phyloP scores from a whole-genome alignment of 2,797 vertebrate species.

The Phataginus tricuspis region DNA sequence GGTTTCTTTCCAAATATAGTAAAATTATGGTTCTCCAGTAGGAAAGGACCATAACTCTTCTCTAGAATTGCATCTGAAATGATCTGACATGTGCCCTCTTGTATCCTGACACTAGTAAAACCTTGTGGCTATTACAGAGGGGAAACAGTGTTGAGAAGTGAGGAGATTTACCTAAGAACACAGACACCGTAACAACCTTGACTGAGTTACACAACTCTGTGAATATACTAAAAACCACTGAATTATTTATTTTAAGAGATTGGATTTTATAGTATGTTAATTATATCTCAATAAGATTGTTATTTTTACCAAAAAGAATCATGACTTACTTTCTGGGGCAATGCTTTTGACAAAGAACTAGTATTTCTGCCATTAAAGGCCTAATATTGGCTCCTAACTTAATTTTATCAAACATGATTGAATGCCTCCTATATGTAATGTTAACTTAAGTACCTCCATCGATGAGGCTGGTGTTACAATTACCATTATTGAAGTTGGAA shows the following conservation, averaged over 20 bases:
- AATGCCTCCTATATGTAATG: neutral
- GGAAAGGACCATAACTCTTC: neutral
- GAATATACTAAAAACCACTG: too few species aligned
- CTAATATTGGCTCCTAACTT: neutral
- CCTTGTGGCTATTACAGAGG: neutral
- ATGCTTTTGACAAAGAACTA: constrained; percentile 42
- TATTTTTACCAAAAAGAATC: neutral
- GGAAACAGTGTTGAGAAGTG: neutral
- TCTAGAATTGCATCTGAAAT: neutral
- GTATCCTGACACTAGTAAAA: neutral
- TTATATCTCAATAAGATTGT: neutral
- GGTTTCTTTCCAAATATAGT: neutral
- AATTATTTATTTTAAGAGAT: neutral
- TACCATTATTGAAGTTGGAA: constrained; percentile 17
- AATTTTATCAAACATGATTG: constrained; percentile 1
- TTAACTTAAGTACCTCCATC: neutral
- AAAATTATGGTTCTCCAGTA: neutral
- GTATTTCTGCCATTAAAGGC: constrained; percentile 9
- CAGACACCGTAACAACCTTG: neutral
- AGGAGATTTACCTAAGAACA: neutral
- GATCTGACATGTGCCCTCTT: neutral
- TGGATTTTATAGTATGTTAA: neutral
- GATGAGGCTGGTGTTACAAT: neutral
- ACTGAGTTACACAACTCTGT: neutral
- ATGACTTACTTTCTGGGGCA: neutral